Evolutionary conservation across 2,113 vertebrate species (phyloP), one percentile per base, ranked within the genome.

Genomic region (Polypterus senegalus): DNA sequence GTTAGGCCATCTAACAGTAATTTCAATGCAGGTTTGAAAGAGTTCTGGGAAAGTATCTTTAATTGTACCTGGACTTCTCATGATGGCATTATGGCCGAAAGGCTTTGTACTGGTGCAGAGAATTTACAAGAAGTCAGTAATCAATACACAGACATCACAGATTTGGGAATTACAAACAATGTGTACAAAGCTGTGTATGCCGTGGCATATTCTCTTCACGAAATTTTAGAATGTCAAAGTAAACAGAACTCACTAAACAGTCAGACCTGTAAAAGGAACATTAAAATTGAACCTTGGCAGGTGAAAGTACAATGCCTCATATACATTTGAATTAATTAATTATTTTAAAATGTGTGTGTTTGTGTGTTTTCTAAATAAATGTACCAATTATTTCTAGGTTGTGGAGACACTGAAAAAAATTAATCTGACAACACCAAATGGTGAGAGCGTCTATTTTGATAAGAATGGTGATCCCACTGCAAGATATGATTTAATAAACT

Each of bases 121-220:
- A 58, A 45, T 43, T 45, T 58, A 58, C 5, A 45, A 58, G 27
- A 58, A 6, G 56, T 58, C 5, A 58, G 46, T 4, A 58, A 58
- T 9, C 56, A 58, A 45, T 58, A 43, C 56, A 58, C 56, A 45
- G 56, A 58, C 46, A 45, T 58, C 7, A 45, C 56, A 7, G 56
- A 58, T 27, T 45, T 44, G 3, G 46, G 56, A 58, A 58, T 58
- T 43, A 7, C 56, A 8, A n/a, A 58, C 9, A 58, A 58, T 58
- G 56, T 58, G 8, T 58, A 58, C 43, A 58, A 58, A 58, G 56
- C 56, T 4, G 56, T 58, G 56, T 58, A 58, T 6, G 56, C 56
- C 8, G 27, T 58, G 27, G 56, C 56, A 45, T 7, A 58, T 58
- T n/a, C 56, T 4, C 56, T 58, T 43, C 56, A 58, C 7, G 27